Percentiles rank a stretch among this genome's conserved stretches.
Conservation (phyloP, 2,888 invertebrate species). For the Empis stercorea region DNA sequence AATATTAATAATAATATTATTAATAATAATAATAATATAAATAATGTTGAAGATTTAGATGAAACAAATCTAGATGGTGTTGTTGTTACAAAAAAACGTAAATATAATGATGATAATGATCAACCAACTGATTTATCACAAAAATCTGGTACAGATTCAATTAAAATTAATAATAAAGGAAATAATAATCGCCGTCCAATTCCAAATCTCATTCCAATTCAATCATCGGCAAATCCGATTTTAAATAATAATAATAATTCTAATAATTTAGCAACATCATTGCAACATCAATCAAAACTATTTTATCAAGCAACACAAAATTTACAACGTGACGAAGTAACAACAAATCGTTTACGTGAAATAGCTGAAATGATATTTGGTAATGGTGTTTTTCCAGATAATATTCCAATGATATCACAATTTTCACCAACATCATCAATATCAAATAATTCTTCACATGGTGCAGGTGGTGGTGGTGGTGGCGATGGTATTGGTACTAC, state of each 20-base stretch:
- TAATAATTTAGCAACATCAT: not conserved
- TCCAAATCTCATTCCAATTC: slow-evolving; percentile 63
- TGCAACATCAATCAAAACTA: not conserved
- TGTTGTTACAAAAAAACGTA: slow-evolving; percentile 10
- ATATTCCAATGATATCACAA: slow-evolving; percentile 21
- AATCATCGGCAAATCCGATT: slow-evolving; percentile 13
- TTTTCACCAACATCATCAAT: slow-evolving; percentile 21
- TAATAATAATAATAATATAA: not conserved
- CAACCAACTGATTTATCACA: slow-evolving; percentile 34
- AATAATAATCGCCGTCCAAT: slow-evolving; percentile 45
- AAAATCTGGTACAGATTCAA: slow-evolving; percentile 35
- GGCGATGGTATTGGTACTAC: slow-evolving; percentile 2
- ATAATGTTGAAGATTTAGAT: slow-evolving; percentile 24
- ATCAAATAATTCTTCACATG: not conserved
- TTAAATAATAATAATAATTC: not conserved
- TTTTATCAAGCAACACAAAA: not conserved
- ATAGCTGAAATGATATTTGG: slow-evolving; percentile 39
- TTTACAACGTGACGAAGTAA: not conserved
- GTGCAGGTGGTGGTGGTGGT: not conserved
- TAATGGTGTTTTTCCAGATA: slow-evolving; percentile 23
- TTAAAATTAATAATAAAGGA: slow-evolving; percentile 14
- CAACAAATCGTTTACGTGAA: slow-evolving; percentile 34
- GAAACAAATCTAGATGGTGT: slow-evolving; percentile 18
- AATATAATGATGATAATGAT: slow-evolving; percentile 23
- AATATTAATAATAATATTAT: slow-evolving; percentile 27